Percentiles rank a stretch among this genome's conserved stretches.
These are phyloP conservation scores for Cryptoblepharus egeriae DNA, from an alignment of 2,797 vertebrate species.

Conservation along the genomic window DNA sequence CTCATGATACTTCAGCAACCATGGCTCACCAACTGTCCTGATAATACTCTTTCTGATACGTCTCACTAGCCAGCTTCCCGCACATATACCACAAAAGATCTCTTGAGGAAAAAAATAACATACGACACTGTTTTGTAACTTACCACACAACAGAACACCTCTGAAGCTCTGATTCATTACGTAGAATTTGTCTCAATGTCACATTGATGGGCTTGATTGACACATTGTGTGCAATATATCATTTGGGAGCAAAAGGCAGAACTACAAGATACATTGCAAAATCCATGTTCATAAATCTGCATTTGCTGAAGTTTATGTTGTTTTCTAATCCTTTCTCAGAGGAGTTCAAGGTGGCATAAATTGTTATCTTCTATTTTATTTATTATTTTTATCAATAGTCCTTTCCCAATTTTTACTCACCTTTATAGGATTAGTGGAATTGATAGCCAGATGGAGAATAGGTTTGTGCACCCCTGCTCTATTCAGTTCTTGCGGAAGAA, in stretches of 20 bases:
- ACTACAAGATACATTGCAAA: not conserved
- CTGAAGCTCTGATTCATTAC: not conserved
- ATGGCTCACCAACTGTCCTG: conserved; percentile 46
- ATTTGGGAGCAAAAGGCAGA: not conserved
- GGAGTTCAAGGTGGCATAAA: too few relatives aligned
- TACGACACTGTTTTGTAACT: not conserved
- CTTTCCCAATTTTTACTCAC: not conserved
- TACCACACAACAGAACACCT: not conserved
- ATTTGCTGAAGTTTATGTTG: not conserved
- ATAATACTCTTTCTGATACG: conserved; percentile 57
- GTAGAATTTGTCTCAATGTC: not conserved
- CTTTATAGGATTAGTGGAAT: too few relatives aligned
- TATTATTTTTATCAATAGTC: not conserved
- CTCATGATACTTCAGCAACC: conserved; percentile 68
- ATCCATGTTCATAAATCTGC: not conserved
- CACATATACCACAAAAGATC: conserved; percentile 32
- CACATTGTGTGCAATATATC: not conserved
- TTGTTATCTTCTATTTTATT: too few relatives aligned
- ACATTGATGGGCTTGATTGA: not conserved
- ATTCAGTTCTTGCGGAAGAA: not conserved
- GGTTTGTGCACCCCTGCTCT: too few relatives aligned
- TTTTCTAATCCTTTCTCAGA: too few relatives aligned
- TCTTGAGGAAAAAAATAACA: not conserved
- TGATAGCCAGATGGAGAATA: too few relatives aligned
- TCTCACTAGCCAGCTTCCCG: conserved; percentile 46